Conservation (phyloP, 2,113 vertebrate species). For the Urocynchramus pylzowi region DNA sequence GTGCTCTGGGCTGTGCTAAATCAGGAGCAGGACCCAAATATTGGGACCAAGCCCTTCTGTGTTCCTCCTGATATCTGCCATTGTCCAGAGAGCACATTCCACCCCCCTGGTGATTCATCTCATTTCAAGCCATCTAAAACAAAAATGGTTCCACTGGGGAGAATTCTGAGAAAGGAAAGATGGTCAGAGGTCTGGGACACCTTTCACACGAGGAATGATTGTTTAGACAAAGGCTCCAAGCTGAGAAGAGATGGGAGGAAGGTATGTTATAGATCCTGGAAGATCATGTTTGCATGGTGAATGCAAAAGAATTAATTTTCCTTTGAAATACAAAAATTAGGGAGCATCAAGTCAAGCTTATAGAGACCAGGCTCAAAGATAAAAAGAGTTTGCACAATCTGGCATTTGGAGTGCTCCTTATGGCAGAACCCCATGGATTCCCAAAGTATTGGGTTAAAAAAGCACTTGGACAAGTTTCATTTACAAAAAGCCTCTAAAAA, state of each 20-base stretch:
- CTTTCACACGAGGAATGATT: background rate
- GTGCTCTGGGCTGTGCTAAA: background rate
- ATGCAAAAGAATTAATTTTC: background rate
- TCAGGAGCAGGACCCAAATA: background rate
- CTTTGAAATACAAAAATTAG: background rate
- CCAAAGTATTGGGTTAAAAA: background rate
- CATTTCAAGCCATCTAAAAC: background rate
- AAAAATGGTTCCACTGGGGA: background rate
- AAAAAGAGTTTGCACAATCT: background rate
- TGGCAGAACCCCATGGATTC: background rate
- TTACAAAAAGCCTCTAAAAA: background rate
- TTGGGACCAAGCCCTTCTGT: background rate
- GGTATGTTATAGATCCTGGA: background rate
- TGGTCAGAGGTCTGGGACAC: background rate
- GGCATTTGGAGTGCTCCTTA: background rate
- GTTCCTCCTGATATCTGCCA: background rate
- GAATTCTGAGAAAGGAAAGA: background rate
- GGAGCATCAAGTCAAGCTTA: background rate
- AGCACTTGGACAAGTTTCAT: fast-evolving
- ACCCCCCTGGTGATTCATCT: background rate
- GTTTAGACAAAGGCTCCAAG: background rate
- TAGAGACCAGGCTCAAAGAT: background rate
- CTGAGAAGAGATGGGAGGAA: background rate
- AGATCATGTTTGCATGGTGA: background rate
- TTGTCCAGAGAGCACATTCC: background rate